Conservation (phyloP, 2,113 vertebrate genomes). For the Syngnathus typhle region DNA sequence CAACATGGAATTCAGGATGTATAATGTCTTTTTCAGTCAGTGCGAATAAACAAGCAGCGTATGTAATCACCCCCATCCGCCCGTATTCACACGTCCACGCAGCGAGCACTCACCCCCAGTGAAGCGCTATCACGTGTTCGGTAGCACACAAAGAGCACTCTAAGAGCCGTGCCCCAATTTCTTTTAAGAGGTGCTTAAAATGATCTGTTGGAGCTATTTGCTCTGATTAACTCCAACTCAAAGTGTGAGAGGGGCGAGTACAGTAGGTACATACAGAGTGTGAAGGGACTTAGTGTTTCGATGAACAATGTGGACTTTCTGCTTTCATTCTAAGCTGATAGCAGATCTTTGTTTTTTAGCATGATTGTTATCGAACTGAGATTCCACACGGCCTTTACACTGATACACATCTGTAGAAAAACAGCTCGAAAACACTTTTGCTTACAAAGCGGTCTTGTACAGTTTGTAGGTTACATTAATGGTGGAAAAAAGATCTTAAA, state of each 20-base stretch:
- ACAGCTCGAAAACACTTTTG: conserved; percentile 21
- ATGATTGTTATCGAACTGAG: conserved; percentile 25
- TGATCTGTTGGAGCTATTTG: conserved; percentile 35
- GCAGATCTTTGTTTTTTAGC: not conserved
- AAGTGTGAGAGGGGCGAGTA: conserved; percentile 18
- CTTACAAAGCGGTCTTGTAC: conserved; percentile 30
- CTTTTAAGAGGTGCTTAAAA: conserved; percentile 36
- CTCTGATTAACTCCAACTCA: conserved; percentile 39
- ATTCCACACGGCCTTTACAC: conserved; percentile 46
- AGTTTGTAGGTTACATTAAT: too few species aligned
- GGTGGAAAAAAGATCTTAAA: too few species aligned
- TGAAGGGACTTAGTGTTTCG: conserved; percentile 34
- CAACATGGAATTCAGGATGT: not conserved
- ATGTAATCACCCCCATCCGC: conserved; percentile 1
- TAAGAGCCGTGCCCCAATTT: conserved; percentile 29
- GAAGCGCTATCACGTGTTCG: conserved; percentile 16
- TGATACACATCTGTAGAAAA: conserved; percentile 59
- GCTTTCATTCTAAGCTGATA: conserved; percentile 20
- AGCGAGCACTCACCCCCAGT: not conserved
- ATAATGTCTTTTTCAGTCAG: not conserved
- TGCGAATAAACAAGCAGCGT: not conserved
- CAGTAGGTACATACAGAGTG: not conserved
- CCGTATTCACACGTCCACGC: conserved; percentile 9
- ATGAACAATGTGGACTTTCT: conserved; percentile 28
- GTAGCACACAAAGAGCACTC: conserved; percentile 22